Evolutionary conservation across 2,888 invertebrate species (phyloP).

Genomic region (Agrilus mali): DNA sequence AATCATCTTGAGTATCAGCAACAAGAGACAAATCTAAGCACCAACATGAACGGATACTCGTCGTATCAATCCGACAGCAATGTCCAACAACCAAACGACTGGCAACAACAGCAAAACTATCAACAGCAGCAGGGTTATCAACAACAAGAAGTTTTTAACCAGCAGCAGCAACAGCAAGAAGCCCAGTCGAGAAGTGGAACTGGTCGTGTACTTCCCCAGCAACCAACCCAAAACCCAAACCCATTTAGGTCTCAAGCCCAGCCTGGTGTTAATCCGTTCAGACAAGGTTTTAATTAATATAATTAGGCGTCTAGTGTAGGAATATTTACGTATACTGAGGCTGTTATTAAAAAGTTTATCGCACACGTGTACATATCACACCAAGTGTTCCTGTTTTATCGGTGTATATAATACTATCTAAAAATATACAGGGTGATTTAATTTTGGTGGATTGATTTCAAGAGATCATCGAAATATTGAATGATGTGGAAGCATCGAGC

Average conservation of each 20-base stretch:
- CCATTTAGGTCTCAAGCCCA: conserved; percentile 32
- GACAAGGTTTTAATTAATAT: conserved; percentile 60
- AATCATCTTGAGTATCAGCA: conserved; percentile 68
- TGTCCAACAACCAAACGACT: conserved; percentile 35
- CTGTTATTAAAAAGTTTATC: conserved; percentile 2
- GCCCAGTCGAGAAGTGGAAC: conserved; percentile 31
- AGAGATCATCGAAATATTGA: too few relatives aligned
- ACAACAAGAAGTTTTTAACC: conserved; percentile 29
- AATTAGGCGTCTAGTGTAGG: conserved; percentile 12
- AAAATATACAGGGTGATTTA: conserved; percentile 1
- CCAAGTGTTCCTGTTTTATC: conserved; percentile 25
- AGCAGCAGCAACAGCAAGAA: too few relatives aligned
- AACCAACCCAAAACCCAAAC: conserved; percentile 32
- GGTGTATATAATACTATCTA: conserved; percentile 7
- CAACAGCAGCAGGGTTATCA: conserved; percentile 33
- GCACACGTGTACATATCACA: conserved; percentile 26
- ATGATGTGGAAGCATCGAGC: too few relatives aligned
- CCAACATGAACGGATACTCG: conserved; percentile 29
- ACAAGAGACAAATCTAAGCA: conserved; percentile 51
- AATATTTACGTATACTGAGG: conserved; percentile 6
- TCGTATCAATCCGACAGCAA: conserved; percentile 31
- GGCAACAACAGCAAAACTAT: conserved; percentile 25
- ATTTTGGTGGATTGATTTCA: not conserved
- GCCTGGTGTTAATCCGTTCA: conserved; percentile 59
- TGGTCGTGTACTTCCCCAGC: conserved; percentile 26